phyloP scores from a whole-genome alignment of 2,888 invertebrate species.

The Cosmopolites sordidus region DNA sequence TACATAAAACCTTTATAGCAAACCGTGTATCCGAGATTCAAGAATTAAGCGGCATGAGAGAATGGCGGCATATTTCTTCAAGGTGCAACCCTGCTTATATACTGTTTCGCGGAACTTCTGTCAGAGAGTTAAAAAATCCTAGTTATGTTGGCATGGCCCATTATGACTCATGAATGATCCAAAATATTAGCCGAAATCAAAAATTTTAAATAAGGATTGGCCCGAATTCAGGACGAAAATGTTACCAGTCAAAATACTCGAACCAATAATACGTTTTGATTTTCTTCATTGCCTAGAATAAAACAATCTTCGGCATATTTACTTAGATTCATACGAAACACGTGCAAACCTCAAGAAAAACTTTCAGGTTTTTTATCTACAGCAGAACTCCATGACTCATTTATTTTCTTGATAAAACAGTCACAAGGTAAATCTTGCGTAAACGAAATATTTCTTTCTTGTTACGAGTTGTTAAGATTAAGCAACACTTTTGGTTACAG shows the following conservation, averaged over 20 bases:
- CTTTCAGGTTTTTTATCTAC: no score
- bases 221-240: background rate
- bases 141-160: slow-evolving; percentile 21
- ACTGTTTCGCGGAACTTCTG: background rate
- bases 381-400: background rate
- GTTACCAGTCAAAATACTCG: background rate
- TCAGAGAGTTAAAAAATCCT: background rate
- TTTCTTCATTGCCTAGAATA: background rate
- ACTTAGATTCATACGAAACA: no score
- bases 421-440: background rate
- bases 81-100: slow-evolving; percentile 5
- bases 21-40: slow-evolving; percentile 10
- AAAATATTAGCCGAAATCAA: no score
- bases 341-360: no score
- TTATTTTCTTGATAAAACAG: background rate
- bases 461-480: slow-evolving; percentile 2
- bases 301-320: background rate
- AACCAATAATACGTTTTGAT: background rate
- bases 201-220: background rate
- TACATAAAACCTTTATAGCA: no score
- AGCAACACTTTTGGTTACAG: background rate
- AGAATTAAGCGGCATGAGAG: no score
- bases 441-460: slow-evolving; percentile 3
- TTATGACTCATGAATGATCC: slow-evolving; percentile 4
- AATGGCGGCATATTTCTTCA: slow-evolving; percentile 2